Conservation (phyloP, 2,888 invertebrate genomes). For the Blera fallax region DNA sequence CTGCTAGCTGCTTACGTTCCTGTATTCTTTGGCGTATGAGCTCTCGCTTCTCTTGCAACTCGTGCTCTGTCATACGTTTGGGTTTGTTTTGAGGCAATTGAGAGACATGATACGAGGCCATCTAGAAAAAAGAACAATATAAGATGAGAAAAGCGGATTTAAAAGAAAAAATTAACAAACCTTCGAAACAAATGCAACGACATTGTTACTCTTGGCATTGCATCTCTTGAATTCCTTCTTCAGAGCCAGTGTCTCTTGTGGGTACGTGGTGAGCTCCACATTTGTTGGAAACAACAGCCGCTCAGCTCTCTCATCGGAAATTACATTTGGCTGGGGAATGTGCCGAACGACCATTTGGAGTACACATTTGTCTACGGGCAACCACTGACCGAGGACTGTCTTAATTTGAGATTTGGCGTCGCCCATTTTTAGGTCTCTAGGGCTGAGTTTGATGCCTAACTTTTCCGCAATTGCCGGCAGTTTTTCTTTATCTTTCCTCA, state of each 20-base stretch:
- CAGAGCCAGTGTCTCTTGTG: slow-evolving; percentile 86
- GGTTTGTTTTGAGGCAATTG: slow-evolving; percentile 90
- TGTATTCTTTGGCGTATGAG: slow-evolving; percentile 86
- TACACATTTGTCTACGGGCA: slow-evolving; percentile 92
- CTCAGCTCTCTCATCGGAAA: slow-evolving; percentile 90
- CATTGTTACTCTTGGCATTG: slow-evolving; percentile 86
- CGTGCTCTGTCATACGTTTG: slow-evolving; percentile 88
- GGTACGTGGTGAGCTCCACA: slow-evolving; percentile 86
- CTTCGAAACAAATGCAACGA: slow-evolving; percentile 82
- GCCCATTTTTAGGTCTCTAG: slow-evolving; percentile 89
- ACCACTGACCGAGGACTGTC: slow-evolving; percentile 93
- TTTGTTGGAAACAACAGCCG: slow-evolving; percentile 90
- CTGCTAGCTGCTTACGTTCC: slow-evolving; percentile 81
- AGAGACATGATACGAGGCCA: slow-evolving; percentile 91
- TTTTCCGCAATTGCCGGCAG: slow-evolving; percentile 86
- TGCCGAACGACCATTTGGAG: slow-evolving; percentile 90
- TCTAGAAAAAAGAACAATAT: slow-evolving; percentile 87
- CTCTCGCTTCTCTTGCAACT: slow-evolving; percentile 87
- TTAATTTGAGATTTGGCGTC: slow-evolving; percentile 91
- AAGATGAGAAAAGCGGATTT: background rate
- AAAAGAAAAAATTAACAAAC: slow-evolving; percentile 48
- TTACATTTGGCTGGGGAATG: slow-evolving; percentile 91
- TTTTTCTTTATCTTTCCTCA: slow-evolving; percentile 89
- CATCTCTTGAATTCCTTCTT: slow-evolving; percentile 88
- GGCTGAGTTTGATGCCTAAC: slow-evolving; percentile 88